Evolutionary conservation across 1,140 invertebrate genomes (phyloP), one percentile per base, ranked within the genome.

Genomic region (Meloidogyne exigua): DNA sequence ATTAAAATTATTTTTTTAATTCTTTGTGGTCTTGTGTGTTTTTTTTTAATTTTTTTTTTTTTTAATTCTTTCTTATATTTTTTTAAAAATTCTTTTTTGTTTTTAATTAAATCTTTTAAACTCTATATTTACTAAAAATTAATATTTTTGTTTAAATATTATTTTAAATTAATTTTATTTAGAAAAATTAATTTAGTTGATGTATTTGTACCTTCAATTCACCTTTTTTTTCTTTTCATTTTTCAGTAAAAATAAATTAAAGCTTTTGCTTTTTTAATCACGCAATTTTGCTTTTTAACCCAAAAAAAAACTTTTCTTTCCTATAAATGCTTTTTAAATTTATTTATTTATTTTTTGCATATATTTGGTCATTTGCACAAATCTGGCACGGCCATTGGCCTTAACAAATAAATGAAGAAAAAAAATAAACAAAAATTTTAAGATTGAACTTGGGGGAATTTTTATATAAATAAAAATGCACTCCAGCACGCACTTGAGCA

Each of bases 11-110:
- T n/a, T n/a, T n/a, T n/a, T n/a, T n/a, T n/a, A n/a, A n/a, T n/a
- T n/a, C n/a, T n/a, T n/a, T n/a, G n/a, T n/a, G n/a, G n/a, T n/a
- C n/a, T n/a, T n/a, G n/a, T 49, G 15, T 49, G 32, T 32, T 5
- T 44, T 70, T 12, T 21, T 57, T 71, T n/a, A 26, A 15, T 44
- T n/a, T 57, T 71, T 44, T 71, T 32, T 44, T 44, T 44, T 32
- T 21, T 70, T 3, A 26, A 39, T 70, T 70, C 42, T 68, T 70
- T 26, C n/a, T 36, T 28, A 69, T 3, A 15, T 44, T 44, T 36
- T 69, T 36, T 12, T 44, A 69, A 36, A 36, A 12, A 12, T 42
- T 42, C 11, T 42, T 42, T 42, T 12, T 42, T 12, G 39, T 42
- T 42, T 42, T 42, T 42, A 42, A 5, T 42, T 13, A 11, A 42